Conservation (phyloP, 2,797 vertebrate species). For the Hyperoplus immaculatus region DNA sequence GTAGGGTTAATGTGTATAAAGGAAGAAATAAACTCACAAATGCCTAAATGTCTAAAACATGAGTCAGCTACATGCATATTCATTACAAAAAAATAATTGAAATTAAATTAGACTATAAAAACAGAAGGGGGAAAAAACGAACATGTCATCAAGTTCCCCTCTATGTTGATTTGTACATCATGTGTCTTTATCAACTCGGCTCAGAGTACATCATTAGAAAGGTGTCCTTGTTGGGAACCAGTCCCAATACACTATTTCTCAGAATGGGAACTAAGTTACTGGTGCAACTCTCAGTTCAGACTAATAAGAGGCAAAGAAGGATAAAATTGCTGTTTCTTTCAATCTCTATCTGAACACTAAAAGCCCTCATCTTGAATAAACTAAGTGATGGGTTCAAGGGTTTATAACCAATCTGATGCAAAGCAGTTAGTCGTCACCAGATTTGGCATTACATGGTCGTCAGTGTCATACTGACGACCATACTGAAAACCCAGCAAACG, state of each 20-base stretch:
- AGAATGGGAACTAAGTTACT: conserved; percentile 42
- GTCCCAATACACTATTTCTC: conserved; percentile 66
- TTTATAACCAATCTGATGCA: conserved; percentile 53
- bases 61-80: conserved; percentile 77
- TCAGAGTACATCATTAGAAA: conserved; percentile 75
- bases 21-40: conserved; percentile 61
- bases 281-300: conserved; percentile 47
- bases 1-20: conserved; percentile 61
- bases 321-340: conserved; percentile 12
- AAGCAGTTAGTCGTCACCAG: conserved; percentile 48
- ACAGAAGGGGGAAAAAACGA: conserved; percentile 26
- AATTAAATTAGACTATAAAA: conserved; percentile 61
- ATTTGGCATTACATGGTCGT: conserved; percentile 65
- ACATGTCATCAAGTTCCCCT: conserved; percentile 55
- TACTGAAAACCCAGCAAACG: conserved; percentile 58
- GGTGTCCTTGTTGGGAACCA: conserved; percentile 76
- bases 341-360: conserved; percentile 31
- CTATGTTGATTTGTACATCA: conserved; percentile 60
- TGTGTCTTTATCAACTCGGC: conserved; percentile 69
- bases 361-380: conserved; percentile 42
- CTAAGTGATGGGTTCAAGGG: conserved; percentile 57
- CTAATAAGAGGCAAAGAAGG: conserved; percentile 31
- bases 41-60: conserved; percentile 65
- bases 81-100: conserved; percentile 59
- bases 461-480: conserved; percentile 25